Base-by-base conservation (phyloP, 2,888 invertebrate genomes). In the Caenorhabditis wallacei region DNA sequence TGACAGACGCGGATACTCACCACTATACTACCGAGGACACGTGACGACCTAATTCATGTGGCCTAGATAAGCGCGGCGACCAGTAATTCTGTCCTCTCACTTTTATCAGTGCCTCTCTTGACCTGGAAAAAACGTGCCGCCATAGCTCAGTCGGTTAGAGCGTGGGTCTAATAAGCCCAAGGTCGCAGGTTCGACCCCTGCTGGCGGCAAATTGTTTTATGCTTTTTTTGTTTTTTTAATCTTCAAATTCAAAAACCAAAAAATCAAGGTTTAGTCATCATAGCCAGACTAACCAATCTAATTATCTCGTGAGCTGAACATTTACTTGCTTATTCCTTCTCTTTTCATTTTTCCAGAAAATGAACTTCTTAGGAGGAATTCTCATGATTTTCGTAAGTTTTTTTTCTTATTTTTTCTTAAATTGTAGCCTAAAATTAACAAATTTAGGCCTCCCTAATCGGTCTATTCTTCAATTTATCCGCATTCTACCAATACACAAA, bases 141-240 rank as follows among this genome's bases (percentile, higher is more conserved):
- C 66, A 66, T 89, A 89, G 89, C 88, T 90, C 90, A 89, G 90
- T 90, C 88, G 89, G 90, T 90, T 89, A 90, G 90, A 90, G 90
- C 90, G 89, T 90, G 87, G 90, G 89, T 88, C 89, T 90, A 90
- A 89, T 89, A 89, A 89, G 89, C 88, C 90, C 88, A 89, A 88
- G 90, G 89, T 89, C 71, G 72, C 80, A 80, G 71, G 72, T 80
- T 80, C 80, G 80, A 80, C 71, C 72, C 71, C 71, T 78, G 78
- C 69, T 76, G 64, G 64, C 69, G 63, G 70, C 64, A 78, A 78
- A 56, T 30, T 2, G n/a, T 66, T 26, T 68, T 40, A 46, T 54
- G 26, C 26, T 53, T 43, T 40, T 18, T 40, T 40, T 18, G 30
- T 16, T 48, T 13, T 18, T n/a, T 48, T 18, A 48, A 48, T 4